phyloP scores from a whole-genome alignment of 2,113 vertebrate genomes.

The Panurus biarmicus region DNA sequence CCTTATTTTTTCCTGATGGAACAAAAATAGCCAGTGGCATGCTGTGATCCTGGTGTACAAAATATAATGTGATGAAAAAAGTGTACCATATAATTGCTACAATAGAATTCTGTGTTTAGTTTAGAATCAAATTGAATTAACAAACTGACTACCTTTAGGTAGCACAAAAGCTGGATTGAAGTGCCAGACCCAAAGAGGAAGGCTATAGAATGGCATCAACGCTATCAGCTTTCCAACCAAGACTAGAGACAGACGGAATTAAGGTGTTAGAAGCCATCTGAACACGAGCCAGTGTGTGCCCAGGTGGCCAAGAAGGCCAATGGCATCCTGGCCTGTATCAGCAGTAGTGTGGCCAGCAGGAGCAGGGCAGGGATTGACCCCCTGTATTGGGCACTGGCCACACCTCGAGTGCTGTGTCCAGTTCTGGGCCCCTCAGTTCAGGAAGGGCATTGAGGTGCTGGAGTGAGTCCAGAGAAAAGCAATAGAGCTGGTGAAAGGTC shows the following conservation, averaged over 20 bases:
- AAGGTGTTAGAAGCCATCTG: not conserved
- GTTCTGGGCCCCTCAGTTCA: not conserved
- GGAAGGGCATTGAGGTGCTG: not conserved
- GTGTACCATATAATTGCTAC: not conserved
- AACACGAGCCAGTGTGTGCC: not conserved
- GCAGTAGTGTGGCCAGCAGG: not conserved
- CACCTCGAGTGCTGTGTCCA: accelerated
- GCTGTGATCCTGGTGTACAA: not conserved
- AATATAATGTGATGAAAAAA: not conserved
- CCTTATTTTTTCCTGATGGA: not conserved
- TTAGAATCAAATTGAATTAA: not conserved
- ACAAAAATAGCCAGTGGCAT: not conserved
- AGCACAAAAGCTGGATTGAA: not conserved
- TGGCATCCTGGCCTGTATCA: not conserved
- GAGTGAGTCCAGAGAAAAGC: not conserved
- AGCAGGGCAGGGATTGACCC: not conserved
- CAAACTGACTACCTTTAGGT: not conserved
- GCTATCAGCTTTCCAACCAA: not conserved
- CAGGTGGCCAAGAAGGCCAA: not conserved
- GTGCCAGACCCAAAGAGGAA: not conserved
- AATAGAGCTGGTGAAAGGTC: not conserved
- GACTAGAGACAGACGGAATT: not conserved
- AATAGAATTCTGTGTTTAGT: not conserved
- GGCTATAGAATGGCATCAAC: not conserved
- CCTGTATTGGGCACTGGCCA: accelerated